Evolutionary conservation across 2,888 invertebrate genomes (phyloP).

Genomic region (Drosophila nr. perissopoda): DNA sequence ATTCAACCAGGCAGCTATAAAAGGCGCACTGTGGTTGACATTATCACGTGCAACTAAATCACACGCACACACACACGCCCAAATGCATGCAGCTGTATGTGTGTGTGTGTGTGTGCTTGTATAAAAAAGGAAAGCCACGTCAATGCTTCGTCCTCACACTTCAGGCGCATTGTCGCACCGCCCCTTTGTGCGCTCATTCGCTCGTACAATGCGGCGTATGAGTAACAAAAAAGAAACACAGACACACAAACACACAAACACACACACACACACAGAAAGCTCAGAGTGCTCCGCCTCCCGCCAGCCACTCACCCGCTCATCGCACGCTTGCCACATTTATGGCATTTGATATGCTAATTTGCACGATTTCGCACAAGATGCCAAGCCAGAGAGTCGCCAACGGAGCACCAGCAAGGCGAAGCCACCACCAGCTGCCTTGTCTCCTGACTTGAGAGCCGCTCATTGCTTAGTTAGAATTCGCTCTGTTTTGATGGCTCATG

Average conservation of each 20-base stretch:
- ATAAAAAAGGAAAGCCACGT: constrained; percentile 44
- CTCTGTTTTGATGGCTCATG: constrained; percentile 58
- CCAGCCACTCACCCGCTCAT: constrained; percentile 14
- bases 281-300: constrained; percentile 27
- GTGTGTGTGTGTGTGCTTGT: constrained; percentile 14
- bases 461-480: constrained; percentile 30
- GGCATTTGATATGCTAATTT: constrained; percentile 81
- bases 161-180: constrained; percentile 52
- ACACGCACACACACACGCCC: constrained; percentile 51
- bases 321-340: constrained; percentile 54
- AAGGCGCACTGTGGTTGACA: constrained; percentile 75
- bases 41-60: constrained; percentile 80
- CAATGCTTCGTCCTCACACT: constrained; percentile 43
- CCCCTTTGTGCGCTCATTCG: constrained; percentile 77
- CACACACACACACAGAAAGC: constrained; percentile 33
- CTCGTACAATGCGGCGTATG: constrained; percentile 72
- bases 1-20: constrained; percentile 61
- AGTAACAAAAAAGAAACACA: constrained; percentile 66
- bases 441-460: constrained; percentile 45
- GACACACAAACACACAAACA: constrained; percentile 42
- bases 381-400: constrained; percentile 34
- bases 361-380: constrained; percentile 62
- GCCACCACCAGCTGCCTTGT: constrained; percentile 56
- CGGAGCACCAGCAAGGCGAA: constrained; percentile 40
- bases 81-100: constrained; percentile 34